Conservation (phyloP, 2,888 invertebrate species). For the Polyommatus icarus region DNA sequence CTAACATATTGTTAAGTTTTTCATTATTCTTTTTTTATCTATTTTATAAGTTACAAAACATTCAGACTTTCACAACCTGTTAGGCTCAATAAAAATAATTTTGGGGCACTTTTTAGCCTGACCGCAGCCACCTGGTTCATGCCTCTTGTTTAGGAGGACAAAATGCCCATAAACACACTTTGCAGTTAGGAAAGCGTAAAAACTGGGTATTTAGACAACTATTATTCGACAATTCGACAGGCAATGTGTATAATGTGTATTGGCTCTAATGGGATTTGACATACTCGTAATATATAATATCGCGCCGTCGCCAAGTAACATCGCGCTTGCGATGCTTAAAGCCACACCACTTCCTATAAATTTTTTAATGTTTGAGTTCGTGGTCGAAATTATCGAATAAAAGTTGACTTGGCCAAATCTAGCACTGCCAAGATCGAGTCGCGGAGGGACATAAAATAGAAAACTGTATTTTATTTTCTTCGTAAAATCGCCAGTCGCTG, state of each 20-base stretch:
- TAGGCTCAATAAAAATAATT: not conserved
- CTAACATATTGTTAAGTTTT: not conserved
- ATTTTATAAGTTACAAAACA: not conserved
- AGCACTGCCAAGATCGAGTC: too few relatives aligned
- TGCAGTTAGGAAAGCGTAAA: slow-evolving; percentile 7
- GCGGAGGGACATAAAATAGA: too few relatives aligned
- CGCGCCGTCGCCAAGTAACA: too few relatives aligned
- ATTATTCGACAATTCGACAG: not conserved
- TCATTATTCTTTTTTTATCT: not conserved
- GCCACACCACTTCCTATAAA: too few relatives aligned
- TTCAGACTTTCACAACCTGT: not conserved
- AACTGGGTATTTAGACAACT: not conserved
- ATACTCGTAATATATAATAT: too few relatives aligned
- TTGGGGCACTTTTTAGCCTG: slow-evolving; percentile 3
- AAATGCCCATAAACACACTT: slow-evolving; percentile 24
- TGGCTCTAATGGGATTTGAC: not conserved
- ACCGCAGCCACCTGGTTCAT: not conserved
- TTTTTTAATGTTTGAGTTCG: too few relatives aligned
- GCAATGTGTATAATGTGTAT: not conserved
- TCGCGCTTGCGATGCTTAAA: not conserved
- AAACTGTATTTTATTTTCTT: too few relatives aligned
- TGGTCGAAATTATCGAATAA: not conserved
- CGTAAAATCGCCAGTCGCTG: too few relatives aligned
- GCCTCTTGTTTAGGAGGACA: slow-evolving; percentile 15
- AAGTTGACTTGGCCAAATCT: not conserved